Conservation (phyloP, 2,797 vertebrate species). For the Parauchenoglanis punctatus region DNA sequence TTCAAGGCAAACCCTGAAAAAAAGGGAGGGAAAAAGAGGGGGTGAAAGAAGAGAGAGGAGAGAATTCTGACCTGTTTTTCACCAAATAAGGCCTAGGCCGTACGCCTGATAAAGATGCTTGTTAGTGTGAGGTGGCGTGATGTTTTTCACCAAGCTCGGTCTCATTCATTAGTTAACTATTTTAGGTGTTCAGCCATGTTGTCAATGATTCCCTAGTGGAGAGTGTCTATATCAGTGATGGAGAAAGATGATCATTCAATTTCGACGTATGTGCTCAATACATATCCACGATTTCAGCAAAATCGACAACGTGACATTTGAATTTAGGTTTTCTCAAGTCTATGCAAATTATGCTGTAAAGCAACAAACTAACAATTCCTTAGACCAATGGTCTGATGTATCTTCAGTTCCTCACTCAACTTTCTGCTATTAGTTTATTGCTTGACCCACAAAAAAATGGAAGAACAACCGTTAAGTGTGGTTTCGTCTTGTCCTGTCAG, state of each 20-base stretch:
- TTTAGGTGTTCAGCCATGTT: background rate
- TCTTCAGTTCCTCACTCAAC: background rate
- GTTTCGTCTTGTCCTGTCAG: background rate
- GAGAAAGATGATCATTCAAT: background rate
- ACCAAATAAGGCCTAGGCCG: slow-evolving; percentile 27
- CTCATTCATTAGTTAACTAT: background rate
- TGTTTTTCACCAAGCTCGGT: background rate
- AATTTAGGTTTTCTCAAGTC: background rate
- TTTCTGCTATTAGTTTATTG: background rate
- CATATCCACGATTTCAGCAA: background rate
- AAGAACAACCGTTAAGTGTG: background rate
- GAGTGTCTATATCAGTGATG: background rate
- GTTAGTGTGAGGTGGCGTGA: slow-evolving; percentile 40
- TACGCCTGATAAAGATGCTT: slow-evolving; percentile 22
- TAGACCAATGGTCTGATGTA: background rate
- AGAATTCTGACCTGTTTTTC: slow-evolving; percentile 51
- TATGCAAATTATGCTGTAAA: background rate
- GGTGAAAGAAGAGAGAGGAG: slow-evolving; percentile 21
- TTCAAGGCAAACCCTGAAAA: slow-evolving; percentile 74
- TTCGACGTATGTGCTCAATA: background rate
- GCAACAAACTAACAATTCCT: background rate
- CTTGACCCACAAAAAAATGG: background rate
- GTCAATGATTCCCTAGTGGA: background rate
- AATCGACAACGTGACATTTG: background rate
- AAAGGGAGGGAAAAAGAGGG: slow-evolving; percentile 15